phyloP scores from a whole-genome alignment of 2,888 invertebrate species.

The Gymnocheta viridis region DNA sequence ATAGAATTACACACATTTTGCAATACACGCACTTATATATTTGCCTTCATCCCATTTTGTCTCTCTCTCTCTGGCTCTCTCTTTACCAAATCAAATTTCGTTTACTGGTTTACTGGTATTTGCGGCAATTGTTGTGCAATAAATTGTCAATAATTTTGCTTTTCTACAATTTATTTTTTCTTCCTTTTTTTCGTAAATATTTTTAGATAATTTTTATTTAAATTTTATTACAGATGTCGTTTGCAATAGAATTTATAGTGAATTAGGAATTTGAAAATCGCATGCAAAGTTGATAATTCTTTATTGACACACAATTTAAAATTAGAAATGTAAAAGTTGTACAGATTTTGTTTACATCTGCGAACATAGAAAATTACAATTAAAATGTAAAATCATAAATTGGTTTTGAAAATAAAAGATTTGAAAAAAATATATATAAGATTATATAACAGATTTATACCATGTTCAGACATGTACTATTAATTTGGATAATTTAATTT shows the following conservation, averaged over 20 bases:
- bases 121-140: conserved; percentile 18
- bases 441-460: no score
- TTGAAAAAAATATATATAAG: no score
- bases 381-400: not conserved
- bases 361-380: not conserved
- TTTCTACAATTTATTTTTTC: conserved; percentile 12
- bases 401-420: not conserved
- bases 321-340: not conserved
- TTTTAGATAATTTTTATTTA: conserved; percentile 20
- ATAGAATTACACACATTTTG: no score
- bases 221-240: not conserved
- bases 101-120: no score
- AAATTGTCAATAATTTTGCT: conserved; percentile 21
- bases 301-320: not conserved
- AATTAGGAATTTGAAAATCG: not conserved
- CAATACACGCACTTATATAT: no score
- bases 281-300: not conserved
- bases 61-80: not conserved
- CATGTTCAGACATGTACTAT: no score
- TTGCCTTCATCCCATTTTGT: not conserved
- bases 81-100: no score
- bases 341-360: not conserved
- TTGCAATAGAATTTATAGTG: not conserved
- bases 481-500: no score
- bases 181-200: not conserved